Evolutionary conservation across 2,797 vertebrate species (phyloP).

Genomic region (Platyrinchus mystaceus): DNA sequence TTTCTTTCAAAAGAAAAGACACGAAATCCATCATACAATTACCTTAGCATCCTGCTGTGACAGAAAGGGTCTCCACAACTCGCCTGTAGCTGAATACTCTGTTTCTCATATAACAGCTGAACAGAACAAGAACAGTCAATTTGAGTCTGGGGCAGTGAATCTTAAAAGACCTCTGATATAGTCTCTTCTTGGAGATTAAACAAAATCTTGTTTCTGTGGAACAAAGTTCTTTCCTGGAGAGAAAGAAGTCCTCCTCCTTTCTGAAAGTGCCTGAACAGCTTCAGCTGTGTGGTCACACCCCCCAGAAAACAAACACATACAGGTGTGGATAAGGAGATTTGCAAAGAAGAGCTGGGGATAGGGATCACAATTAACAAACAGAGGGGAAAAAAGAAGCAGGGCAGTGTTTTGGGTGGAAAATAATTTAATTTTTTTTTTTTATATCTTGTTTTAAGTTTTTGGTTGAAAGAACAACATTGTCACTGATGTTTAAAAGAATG

Average conservation of each 20-base stretch:
- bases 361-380: not conserved
- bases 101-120: not conserved
- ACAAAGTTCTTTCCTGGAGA: accelerated
- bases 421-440: not conserved
- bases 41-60: not conserved
- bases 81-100: accelerated
- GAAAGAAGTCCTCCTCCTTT: not conserved
- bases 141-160: accelerated
- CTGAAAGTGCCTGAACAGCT: not conserved
- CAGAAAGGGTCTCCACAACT: not conserved
- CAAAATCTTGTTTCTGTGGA: not conserved
- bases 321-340: not conserved
- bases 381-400: not conserved
- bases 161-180: not conserved
- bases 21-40: not conserved
- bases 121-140: not conserved
- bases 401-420: not conserved
- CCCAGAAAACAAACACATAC: not conserved
- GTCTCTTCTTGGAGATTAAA: not conserved
- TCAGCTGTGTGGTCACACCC: not conserved
- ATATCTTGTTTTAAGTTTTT: not conserved
- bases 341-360: not conserved
- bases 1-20: not conserved
- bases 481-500: not conserved
- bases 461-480: not conserved